phyloP scores from a whole-genome alignment of 2,888 invertebrate species.

The Dexiosoma caninum region DNA sequence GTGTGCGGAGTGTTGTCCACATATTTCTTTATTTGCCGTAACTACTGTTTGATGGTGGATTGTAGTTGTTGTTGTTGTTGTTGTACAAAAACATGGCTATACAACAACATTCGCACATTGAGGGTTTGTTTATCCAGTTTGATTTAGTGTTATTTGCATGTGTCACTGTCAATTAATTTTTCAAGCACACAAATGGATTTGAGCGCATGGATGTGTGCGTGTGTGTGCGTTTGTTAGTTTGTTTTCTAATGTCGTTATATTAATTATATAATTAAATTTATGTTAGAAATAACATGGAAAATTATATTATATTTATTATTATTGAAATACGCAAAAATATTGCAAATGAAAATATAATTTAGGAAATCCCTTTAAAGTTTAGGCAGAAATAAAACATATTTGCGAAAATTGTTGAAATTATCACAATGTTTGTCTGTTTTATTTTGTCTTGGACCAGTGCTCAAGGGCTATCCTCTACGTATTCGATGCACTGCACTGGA shows the following conservation, averaged over 20 bases:
- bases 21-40: slow-evolving; percentile 4
- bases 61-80: not conserved
- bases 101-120: not conserved
- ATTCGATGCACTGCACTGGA: no score
- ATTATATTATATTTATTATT: not conserved
- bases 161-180: slow-evolving; percentile 50
- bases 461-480: no score
- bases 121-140: slow-evolving; percentile 26
- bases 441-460: no score
- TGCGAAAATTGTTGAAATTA: no score
- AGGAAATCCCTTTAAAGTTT: not conserved
- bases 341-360: not conserved
- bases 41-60: not conserved
- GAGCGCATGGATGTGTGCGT: not conserved
- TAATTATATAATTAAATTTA: slow-evolving; percentile 29
- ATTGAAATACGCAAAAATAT: no score
- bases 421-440: no score
- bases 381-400: no score
- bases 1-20: not conserved
- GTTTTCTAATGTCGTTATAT: slow-evolving; percentile 32
- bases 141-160: slow-evolving; percentile 47
- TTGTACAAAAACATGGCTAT: no score
- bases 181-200: not conserved
- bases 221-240: slow-evolving; percentile 3
- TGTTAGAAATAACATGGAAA: not conserved